Conservation (phyloP, 1,140 invertebrate species). For the Coelopa frigida region DNA sequence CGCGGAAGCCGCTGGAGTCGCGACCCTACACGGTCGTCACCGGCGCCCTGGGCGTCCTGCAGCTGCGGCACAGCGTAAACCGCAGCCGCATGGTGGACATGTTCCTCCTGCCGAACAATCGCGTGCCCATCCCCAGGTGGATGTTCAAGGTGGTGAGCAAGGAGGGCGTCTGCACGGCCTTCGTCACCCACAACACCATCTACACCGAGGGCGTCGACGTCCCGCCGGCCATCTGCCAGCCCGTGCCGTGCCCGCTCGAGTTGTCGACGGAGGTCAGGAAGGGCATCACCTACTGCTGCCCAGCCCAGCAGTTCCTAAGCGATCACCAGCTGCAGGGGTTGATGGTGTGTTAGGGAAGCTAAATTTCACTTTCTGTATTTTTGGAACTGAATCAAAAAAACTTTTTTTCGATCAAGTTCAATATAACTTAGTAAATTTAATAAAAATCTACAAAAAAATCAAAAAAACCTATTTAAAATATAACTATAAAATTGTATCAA, state of each 20-base stretch:
- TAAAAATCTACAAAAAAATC: no score
- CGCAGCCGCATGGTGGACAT: background rate
- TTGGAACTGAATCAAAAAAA: no score
- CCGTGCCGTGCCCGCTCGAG: constrained; percentile 18
- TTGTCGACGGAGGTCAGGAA: constrained; percentile 1
- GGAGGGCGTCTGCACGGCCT: constrained; percentile 17
- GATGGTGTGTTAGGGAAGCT: no score
- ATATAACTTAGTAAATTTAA: no score
- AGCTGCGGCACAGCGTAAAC: constrained; percentile 4
- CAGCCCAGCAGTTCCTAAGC: no score
- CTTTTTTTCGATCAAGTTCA: no score
- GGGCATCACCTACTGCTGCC: constrained; percentile 26
- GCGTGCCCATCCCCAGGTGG: constrained; percentile 26
- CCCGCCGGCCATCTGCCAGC: constrained; percentile 15
- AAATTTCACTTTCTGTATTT: no score
- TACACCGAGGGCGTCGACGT: constrained; percentile 6
- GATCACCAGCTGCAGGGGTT: no score
- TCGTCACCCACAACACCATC: constrained; percentile 21
- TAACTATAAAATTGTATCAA: no score
- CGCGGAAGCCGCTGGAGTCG: constrained; percentile 16
- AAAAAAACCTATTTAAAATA: no score
- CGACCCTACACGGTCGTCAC: constrained; percentile 16
- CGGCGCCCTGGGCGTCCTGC: constrained; percentile 18
- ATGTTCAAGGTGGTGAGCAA: constrained; percentile 27
- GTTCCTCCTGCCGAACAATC: constrained; percentile 15